Percentiles rank a stretch among this genome's conserved stretches.
These are phyloP conservation scores for Syngnathoides biaculeatus DNA, from an alignment of 2,113 vertebrate species.

Conservation along the genomic window DNA sequence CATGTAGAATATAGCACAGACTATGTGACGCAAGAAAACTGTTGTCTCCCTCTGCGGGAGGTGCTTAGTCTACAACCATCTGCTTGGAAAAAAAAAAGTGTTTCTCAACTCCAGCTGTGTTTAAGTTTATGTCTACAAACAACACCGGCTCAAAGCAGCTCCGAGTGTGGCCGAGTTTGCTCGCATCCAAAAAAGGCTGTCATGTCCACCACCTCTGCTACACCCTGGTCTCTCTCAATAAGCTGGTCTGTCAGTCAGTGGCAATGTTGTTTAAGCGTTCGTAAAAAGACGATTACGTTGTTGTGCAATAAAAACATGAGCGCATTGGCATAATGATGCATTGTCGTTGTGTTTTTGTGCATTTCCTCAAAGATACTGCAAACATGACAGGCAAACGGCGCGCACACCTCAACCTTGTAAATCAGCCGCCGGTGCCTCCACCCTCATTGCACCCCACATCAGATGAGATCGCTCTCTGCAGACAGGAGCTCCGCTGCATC, in stretches of 20 bases:
- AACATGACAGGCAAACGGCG: constrained; percentile 8
- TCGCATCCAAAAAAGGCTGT: constrained; percentile 53
- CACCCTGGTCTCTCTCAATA: constrained; percentile 71
- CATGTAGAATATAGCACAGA: constrained; percentile 69
- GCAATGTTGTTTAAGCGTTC: constrained; percentile 75
- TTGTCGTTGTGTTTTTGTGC: constrained; percentile 18
- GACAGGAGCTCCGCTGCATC: constrained; percentile 72
- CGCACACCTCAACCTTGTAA: constrained; percentile 43
- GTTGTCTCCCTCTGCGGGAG: constrained; percentile 29
- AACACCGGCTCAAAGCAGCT: constrained; percentile 51
- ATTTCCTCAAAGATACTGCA: background rate
- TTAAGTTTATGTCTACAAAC: constrained; percentile 67
- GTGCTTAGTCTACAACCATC: constrained; percentile 60
- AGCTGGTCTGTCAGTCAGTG: constrained; percentile 75
- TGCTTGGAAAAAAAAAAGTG: constrained; percentile 47
- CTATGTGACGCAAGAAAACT: constrained; percentile 50
- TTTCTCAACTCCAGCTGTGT: constrained; percentile 50
- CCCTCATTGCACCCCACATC: constrained; percentile 37
- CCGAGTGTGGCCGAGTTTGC: constrained; percentile 51
- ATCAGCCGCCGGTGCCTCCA: constrained; percentile 33
- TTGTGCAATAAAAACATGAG: constrained; percentile 90
- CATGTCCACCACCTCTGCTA: constrained; percentile 63
- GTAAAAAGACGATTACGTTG: constrained; percentile 73
- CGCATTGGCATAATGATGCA: constrained; percentile 78
- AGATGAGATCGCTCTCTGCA: constrained; percentile 56